Conservation (phyloP, 2,888 invertebrate species). For the Cataglyphis rosenhaueri region DNA sequence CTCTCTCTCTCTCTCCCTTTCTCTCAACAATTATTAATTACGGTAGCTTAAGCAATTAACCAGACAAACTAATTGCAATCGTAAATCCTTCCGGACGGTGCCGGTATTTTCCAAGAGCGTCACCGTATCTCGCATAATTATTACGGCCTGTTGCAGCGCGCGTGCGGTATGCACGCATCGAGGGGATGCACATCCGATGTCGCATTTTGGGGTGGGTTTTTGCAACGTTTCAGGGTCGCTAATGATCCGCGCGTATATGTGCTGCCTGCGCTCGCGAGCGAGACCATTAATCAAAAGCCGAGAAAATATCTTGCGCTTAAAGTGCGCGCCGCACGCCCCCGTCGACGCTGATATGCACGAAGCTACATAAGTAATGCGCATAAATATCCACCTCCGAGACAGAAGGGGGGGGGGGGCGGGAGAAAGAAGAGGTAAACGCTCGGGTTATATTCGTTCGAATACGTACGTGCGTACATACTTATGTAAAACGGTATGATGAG, state of each 20-base stretch:
- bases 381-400: conserved; percentile 64
- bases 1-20: background rate
- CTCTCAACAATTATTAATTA: conserved; percentile 49
- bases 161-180: conserved; percentile 34
- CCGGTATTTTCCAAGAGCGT: conserved; percentile 43
- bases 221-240: conserved; percentile 60
- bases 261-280: conserved; percentile 35
- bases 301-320: conserved; percentile 70
- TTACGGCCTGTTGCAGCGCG: conserved; percentile 47
- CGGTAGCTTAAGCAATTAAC: conserved; percentile 49
- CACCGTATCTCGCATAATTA: conserved; percentile 53
- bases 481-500: background rate
- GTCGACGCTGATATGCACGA: conserved; percentile 60
- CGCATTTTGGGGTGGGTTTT: conserved; percentile 56
- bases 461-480: background rate
- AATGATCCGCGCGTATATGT: conserved; percentile 63
- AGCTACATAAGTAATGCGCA: conserved; percentile 67
- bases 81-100: conserved; percentile 39
- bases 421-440: conserved; percentile 6
- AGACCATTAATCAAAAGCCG: conserved; percentile 70
- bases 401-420: background rate
- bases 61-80: conserved; percentile 47
- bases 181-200: conserved; percentile 19
- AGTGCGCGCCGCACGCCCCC: conserved; percentile 57
- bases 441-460: conserved; percentile 28